A percentile compares a stretch with the other conserved stretches of the same genome.
These are phyloP conservation scores for Sebastes steindachneri DNA, from an alignment of 2,797 vertebrate genomes.

Conservation along the genomic window DNA sequence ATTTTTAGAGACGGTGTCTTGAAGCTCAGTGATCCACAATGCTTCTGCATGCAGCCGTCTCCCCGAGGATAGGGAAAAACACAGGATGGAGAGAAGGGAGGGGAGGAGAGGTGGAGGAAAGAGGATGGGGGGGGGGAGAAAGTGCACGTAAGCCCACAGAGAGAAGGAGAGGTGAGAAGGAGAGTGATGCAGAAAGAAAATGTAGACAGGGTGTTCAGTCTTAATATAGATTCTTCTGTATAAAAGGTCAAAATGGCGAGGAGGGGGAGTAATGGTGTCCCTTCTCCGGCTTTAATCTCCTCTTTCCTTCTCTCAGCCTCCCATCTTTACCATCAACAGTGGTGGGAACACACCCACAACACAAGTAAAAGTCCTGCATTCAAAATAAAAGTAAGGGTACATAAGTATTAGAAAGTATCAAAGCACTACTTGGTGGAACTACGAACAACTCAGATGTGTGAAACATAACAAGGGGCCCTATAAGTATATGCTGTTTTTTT, in stretches of 20 bases:
- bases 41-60: slow-evolving; percentile 62
- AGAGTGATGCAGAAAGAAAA: slow-evolving; percentile 54
- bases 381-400: background rate
- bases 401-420: background rate
- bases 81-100: slow-evolving; percentile 36
- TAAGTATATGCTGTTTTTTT: too few relatives aligned
- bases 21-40: slow-evolving; percentile 80
- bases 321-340: background rate
- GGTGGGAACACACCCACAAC: background rate
- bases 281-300: background rate
- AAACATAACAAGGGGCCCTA: too few relatives aligned
- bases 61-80: slow-evolving; percentile 62
- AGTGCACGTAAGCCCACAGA: background rate
- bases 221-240: slow-evolving; percentile 56
- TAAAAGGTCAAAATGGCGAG: slow-evolving; percentile 60
- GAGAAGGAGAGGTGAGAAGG: slow-evolving; percentile 32
- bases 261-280: background rate
- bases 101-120: slow-evolving; percentile 10
- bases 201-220: slow-evolving; percentile 42
- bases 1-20: slow-evolving; percentile 66
- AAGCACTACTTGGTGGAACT: background rate
- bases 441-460: background rate
- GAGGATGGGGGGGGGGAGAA: background rate
- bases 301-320: background rate
- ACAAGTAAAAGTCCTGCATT: background rate